Evolutionary conservation across 2,797 vertebrate genomes (phyloP).

Genomic region (Sebastolobus altivelis): DNA sequence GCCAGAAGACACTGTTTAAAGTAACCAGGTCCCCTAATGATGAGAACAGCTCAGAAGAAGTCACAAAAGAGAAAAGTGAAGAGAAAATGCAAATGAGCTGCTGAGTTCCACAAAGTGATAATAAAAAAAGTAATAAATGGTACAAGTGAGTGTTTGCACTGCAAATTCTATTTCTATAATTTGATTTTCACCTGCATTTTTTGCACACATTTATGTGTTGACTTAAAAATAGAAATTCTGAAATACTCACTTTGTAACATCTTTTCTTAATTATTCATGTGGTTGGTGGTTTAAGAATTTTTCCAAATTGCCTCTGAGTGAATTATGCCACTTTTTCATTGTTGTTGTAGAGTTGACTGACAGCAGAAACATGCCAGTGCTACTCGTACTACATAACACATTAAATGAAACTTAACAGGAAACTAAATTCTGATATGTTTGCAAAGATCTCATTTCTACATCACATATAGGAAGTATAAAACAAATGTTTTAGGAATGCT

Average conservation of each 20-base stretch:
- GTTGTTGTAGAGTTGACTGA: no score
- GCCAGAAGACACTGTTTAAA: neutral
- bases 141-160: slow-evolving; percentile 3
- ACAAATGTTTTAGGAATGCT: neutral
- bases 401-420: neutral
- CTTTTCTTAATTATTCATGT: neutral
- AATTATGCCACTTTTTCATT: no score
- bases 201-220: neutral
- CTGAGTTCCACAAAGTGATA: neutral
- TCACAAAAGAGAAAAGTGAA: neutral
- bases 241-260: neutral
- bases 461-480: neutral
- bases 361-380: no score
- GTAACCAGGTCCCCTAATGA: neutral
- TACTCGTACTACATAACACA: neutral
- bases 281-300: neutral
- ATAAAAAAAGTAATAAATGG: slow-evolving; percentile 3
- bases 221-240: neutral
- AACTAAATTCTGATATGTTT: neutral
- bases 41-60: neutral
- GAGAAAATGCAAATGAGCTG: slow-evolving; percentile 21
- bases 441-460: neutral
- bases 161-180: neutral
- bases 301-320: no score
- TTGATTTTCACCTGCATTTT: neutral